Conservation (phyloP, 92 coral and sea anemone genomes). For the Siderastrea radians region DNA sequence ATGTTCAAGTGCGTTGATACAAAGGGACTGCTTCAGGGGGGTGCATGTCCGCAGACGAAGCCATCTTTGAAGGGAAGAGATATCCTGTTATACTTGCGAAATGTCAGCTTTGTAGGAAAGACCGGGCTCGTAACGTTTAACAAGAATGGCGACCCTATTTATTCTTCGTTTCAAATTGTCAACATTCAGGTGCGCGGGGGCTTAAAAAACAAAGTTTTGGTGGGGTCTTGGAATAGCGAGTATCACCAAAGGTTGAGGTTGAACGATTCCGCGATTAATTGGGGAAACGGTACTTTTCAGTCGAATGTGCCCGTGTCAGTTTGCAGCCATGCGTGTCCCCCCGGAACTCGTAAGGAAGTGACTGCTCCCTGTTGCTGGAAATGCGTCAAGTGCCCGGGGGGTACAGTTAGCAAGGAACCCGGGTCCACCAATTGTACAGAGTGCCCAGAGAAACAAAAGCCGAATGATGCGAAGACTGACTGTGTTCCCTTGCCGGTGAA, state of each 20-base stretch:
- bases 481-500: slow-evolving; percentile 54
- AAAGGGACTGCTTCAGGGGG: slow-evolving; percentile 2
- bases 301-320: slow-evolving; percentile 38
- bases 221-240: slow-evolving; percentile 68
- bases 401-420: slow-evolving; percentile 44
- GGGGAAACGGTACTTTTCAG: slow-evolving; percentile 24
- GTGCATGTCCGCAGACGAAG: slow-evolving; percentile 19
- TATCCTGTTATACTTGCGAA: slow-evolving; percentile 36
- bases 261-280: slow-evolving; percentile 39
- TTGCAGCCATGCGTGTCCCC: slow-evolving; percentile 56
- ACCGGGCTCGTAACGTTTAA: slow-evolving; percentile 66
- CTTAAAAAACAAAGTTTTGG: slow-evolving; percentile 17
- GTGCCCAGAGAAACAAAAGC: slow-evolving; percentile 56
- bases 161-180: slow-evolving; percentile 67
- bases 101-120: slow-evolving; percentile 58
- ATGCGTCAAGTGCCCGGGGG: slow-evolving; percentile 64
- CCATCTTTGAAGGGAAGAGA: slow-evolving; percentile 9
- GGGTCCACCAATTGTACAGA: slow-evolving; percentile 64
- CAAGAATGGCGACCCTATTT: slow-evolving; percentile 56
- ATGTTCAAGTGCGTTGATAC: slow-evolving; percentile 37
- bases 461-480: slow-evolving; percentile 45
- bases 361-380: slow-evolving; percentile 72
- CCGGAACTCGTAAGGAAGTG: slow-evolving; percentile 67
- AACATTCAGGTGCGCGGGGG: slow-evolving; percentile 37
- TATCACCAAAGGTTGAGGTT: slow-evolving; percentile 19